Evolutionary conservation across 2,113 vertebrate genomes (phyloP), one percentile per base, ranked within the genome.

Genomic region (Fregata magnificens): DNA sequence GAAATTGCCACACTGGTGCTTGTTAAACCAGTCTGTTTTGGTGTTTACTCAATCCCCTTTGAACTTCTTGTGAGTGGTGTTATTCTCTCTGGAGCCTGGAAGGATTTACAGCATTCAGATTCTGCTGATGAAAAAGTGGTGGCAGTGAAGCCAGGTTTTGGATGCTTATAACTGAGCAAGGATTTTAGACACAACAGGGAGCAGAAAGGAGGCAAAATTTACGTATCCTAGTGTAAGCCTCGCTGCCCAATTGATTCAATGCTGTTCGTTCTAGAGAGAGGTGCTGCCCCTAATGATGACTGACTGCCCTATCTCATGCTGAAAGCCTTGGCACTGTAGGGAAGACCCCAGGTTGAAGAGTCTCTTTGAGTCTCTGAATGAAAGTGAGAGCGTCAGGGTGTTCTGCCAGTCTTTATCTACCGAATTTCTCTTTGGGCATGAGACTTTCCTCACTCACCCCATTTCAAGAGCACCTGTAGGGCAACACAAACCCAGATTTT

Each of bases 1-100:
- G 93, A 85, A 95, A 84, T 93, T 96, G 61, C 59, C 11, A 6
- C 45, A 42, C n/a, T 88, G 62, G 20, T 97, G 82, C 84, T 94
- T 84, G 38, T 82, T 86, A 61, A 81, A 90, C 24, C 44, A 79
- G 45, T 66, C 58, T 90, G 65, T 77, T 77, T 91, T 66, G 50
- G 22, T 89, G 63, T 88, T 65, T 28, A 78, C 53, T 81, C 67
- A 40, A 7, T 84, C 59, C 62, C 40, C 71, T 94, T 72, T 82
- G 94, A 67, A 84, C 55, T 96, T 82, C 58, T 87, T 9, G 3
- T 82, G 84, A 97, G 76, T 8, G 7, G 42, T 56, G 52, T 53
- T 78, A 96, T 90, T 97, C 62, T 93, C n/a, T 88, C 61, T 53
- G 78, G 53, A 44, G 40, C 26, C 86, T 93, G 84, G 40, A 93